A percentile compares a stretch with the other conserved stretches of the same genome.
Conservation (phyloP, 2,797 vertebrate species). For the Pangasius larnaudii region DNA sequence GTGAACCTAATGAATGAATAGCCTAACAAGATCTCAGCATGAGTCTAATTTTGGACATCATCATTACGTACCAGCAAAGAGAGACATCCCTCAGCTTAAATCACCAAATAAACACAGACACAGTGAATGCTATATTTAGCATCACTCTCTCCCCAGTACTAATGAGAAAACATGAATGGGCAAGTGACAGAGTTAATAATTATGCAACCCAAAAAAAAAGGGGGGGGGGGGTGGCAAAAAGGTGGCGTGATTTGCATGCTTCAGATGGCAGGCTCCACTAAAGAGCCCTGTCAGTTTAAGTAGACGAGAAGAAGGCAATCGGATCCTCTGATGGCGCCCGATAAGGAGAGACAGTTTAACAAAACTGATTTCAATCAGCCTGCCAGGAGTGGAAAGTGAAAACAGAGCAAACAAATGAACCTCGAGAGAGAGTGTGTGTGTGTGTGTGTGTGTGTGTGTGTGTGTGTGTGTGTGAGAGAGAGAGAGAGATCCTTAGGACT, state of each 20-base stretch:
- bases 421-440: slow-evolving; percentile 31
- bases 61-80: background rate
- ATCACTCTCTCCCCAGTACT: slow-evolving; percentile 45
- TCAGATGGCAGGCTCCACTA: slow-evolving; percentile 70
- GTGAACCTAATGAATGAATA: background rate
- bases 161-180: slow-evolving; percentile 50
- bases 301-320: slow-evolving; percentile 68
- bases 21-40: background rate
- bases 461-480: background rate
- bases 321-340: slow-evolving; percentile 70
- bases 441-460: background rate
- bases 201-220: slow-evolving; percentile 34
- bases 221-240: slow-evolving; percentile 50
- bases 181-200: slow-evolving; percentile 46
- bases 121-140: slow-evolving; percentile 12
- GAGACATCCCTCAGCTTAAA: slow-evolving; percentile 6
- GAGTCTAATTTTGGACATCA: background rate
- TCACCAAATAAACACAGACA: background rate
- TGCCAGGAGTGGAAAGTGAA: slow-evolving; percentile 61
- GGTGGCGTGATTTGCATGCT: slow-evolving; percentile 70
- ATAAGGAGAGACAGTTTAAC: slow-evolving; percentile 74
- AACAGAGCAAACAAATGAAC: slow-evolving; percentile 70
- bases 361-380: slow-evolving; percentile 75
- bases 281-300: slow-evolving; percentile 70
- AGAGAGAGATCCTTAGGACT: slow-evolving; percentile 46